Percentiles rank a stretch among this genome's conserved stretches.
Evolutionary conservation across 2,797 vertebrate species (phyloP).

Genomic region (Salmo trutta): DNA sequence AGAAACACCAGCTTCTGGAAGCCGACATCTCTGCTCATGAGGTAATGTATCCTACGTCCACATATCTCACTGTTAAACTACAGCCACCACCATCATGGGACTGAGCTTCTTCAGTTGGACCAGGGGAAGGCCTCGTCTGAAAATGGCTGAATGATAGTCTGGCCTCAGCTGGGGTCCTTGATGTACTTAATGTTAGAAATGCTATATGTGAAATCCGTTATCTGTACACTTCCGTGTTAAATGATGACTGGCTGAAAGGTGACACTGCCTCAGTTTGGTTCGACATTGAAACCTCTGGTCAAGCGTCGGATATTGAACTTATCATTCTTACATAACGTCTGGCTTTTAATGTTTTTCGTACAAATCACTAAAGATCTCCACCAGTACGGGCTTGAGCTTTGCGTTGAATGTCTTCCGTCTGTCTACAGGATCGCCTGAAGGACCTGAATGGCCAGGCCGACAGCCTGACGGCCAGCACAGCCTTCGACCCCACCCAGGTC

Average conservation of each 20-base stretch:
- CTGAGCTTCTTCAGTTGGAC: no score
- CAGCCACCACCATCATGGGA: neutral
- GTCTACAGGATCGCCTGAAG: slow-evolving; percentile 90
- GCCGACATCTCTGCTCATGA: slow-evolving; percentile 98
- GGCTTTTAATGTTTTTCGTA: neutral
- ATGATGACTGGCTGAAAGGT: no score
- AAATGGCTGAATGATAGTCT: no score
- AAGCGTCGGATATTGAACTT: no score
- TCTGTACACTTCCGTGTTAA: no score
- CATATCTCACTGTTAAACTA: neutral
- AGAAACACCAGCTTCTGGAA: slow-evolving; percentile 96
- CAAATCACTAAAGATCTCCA: neutral
- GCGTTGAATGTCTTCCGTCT: neutral
- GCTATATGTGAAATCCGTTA: no score
- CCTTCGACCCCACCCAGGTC: slow-evolving; percentile 94
- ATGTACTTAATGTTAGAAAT: no score
- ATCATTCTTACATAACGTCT: no score
- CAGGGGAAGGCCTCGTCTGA: slow-evolving; percentile 88
- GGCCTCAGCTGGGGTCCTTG: no score
- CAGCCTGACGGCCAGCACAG: slow-evolving; percentile 94
- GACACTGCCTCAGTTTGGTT: no score
- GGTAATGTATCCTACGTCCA: slow-evolving; percentile 65
- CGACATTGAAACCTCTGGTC: no score
- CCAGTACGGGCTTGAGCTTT: slow-evolving; percentile 44
- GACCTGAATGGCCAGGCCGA: slow-evolving; percentile 96